A percentile compares a stretch with the other conserved stretches of the same genome.
Conservation (phyloP, 2,797 vertebrate species). For the Mormyrops boulengeri region DNA sequence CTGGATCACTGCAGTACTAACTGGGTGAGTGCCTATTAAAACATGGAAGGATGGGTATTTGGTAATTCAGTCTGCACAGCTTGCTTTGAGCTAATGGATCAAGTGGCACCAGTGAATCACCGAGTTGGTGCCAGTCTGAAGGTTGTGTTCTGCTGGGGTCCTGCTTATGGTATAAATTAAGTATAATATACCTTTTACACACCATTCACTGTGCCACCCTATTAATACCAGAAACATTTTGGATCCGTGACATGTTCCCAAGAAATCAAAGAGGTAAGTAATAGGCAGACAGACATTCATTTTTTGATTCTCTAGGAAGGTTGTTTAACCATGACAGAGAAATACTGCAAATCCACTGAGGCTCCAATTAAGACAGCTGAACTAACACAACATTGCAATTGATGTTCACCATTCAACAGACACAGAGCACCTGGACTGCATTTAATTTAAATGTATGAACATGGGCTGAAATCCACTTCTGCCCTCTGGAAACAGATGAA, state of each 20-base stretch:
- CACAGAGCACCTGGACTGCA: not conserved
- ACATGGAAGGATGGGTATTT: not conserved
- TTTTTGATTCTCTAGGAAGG: not conserved
- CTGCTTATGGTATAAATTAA: not conserved
- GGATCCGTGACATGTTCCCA: not conserved
- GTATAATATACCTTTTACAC: not conserved
- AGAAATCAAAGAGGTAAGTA: not conserved
- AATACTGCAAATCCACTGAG: not conserved
- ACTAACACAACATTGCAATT: not conserved
- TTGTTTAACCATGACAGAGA: not conserved
- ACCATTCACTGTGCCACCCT: not conserved
- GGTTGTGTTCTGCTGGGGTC: not conserved
- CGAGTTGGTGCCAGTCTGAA: not conserved
- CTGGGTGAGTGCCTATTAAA: not conserved
- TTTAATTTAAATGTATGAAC: not conserved
- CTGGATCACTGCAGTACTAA: not conserved
- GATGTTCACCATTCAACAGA: not conserved
- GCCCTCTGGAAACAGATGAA: slow-evolving; percentile 15
- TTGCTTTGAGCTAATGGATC: not conserved
- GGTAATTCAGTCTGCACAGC: not conserved
- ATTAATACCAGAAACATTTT: not conserved
- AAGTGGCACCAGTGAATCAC: not conserved
- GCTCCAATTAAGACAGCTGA: not conserved
- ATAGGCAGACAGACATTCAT: not conserved
- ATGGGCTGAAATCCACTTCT: not conserved